Base-by-base conservation (phyloP, 2,113 vertebrate genomes). In the Grallaria varia region DNA sequence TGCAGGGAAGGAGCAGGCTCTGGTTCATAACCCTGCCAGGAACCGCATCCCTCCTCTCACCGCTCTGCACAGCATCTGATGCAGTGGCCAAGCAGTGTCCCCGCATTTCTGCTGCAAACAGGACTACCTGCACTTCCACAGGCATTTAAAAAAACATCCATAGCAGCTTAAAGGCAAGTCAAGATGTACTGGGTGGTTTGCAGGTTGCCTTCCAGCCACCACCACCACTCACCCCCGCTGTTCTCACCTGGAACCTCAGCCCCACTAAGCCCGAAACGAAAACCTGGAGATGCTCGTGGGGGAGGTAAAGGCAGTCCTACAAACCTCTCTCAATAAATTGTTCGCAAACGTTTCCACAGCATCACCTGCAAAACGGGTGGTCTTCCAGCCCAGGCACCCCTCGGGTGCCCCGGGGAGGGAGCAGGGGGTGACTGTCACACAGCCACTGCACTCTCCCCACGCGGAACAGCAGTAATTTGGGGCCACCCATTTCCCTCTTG, bases 401-500 rank as follows among this genome's bases (percentile, higher is more conserved):
- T 35, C 10, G 87, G 72, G 16, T 56, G 19, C 68, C 45, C 76
- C 22, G 8, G 47, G 6, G 76, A 90, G 74, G n/a, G 45, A 75
- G 74, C 0, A 55, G 88, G 52, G 75, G 25, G 40, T 69, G 49
- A 7, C 50, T 28, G 55, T 50, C 87, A 69, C 13, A 27, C 7
- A 14, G 74, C 66, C 37, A 30, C 52, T 39, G 19, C 27, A 2
- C 86, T 37, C 7, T n/a, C 91, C 85, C 76, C 71, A 7, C 76
- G 15, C 52, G 78, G 31, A 60, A 35, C 82, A 92, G 24, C n/a
- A 93, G 95, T 96, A 81, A 92, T 94, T 79, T 63, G 89, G 56
- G 55, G 66, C 82, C 56, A 10, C 84, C 27, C 56, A 2, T 40
- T 40, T 28, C 69, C 60, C 19, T 73, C 72, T 31, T 14, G 45